Evolutionary conservation across 2,113 vertebrate genomes (phyloP), one percentile per base, ranked within the genome.

Genomic region (Chlorocebus sabaeus): DNA sequence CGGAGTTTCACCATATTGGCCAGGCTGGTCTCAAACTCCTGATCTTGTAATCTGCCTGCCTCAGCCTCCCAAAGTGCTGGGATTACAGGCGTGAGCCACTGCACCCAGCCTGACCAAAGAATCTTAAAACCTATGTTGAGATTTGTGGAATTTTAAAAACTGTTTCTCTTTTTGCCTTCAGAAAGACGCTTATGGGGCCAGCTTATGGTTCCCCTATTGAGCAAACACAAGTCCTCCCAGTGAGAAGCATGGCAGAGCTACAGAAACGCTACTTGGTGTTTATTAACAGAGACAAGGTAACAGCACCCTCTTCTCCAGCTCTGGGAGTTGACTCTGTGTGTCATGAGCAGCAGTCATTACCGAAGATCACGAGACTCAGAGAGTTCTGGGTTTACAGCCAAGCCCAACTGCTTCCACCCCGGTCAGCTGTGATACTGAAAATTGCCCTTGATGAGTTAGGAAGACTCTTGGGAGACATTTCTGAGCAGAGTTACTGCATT

Each of bases 241-340:
- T 61, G 16, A 95, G 80, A 43, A 98, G 94, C 30, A 59, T 96
- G 17, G 9, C 27, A 0, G 98, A 99, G 3, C 92, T 97, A 0
- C 98, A 97, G 96, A 99, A 98, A 5, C 87, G 94, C 92, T 99
- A 99, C 94, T 84, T 99, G 98, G 99, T 98, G 0, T 99, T 99
- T 97, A 98, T 99, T 50, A 99, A 99, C 95, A 98, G 98, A 76
- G 98, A 99, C 98, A 99, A 99, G 99, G 99, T 99, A 98, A 0
- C 80, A 17, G 45, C 18, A n/a, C 72, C 22, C 17, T 16, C 1
- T 20, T 52, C 55, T n/a, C 79, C 1, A 14, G 23, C 40, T 68
- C 73, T 1, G n/a, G 45, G 7, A 52, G 40, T 6, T 5, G n/a
- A 11, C 20, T 11, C 0, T 0, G 16, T 11, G 32, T 43, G 1